These are phyloP conservation scores for Chirona hameri DNA, from an alignment of 2,888 invertebrate genomes.

Conservation along the genomic window DNA sequence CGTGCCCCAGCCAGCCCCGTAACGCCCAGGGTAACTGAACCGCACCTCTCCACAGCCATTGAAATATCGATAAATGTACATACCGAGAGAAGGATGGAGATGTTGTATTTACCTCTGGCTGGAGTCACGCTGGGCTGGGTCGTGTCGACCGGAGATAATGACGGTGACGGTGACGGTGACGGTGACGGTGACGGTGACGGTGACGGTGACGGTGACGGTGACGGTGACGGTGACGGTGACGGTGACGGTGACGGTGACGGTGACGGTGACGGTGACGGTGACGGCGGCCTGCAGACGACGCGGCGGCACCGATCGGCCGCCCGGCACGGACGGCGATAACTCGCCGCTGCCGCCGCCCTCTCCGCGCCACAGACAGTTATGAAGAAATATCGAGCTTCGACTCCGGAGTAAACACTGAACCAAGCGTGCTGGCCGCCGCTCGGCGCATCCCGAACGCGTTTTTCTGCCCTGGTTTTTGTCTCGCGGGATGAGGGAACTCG, in stretches of 20 bases:
- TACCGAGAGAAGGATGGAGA: neutral
- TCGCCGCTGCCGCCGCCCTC: neutral
- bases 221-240: no score
- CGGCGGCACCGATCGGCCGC: no score
- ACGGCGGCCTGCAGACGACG: no score
- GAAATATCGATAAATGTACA: conserved; percentile 3
- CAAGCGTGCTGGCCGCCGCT: neutral
- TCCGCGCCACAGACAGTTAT: neutral
- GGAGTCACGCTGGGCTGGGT: neutral
- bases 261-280: no score
- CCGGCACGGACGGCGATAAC: neutral
- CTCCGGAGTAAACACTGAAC: neutral
- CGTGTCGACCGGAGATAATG: neutral
- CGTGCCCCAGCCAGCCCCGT: neutral
- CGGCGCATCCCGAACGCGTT: neutral
- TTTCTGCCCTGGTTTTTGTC: neutral
- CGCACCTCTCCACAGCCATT: neutral
- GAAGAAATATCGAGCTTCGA: neutral
- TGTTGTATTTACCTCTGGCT: neutral
- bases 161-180: no score
- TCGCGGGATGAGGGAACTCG: neutral
- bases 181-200: no score
- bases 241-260: no score
- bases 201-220: no score
- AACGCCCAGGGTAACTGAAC: neutral